A percentile compares a stretch with the other conserved stretches of the same genome.
These are phyloP conservation scores for Beroe ovata DNA, from an alignment of 37 sponge, comb jelly and placozoan genomes.

Conservation along the genomic window DNA sequence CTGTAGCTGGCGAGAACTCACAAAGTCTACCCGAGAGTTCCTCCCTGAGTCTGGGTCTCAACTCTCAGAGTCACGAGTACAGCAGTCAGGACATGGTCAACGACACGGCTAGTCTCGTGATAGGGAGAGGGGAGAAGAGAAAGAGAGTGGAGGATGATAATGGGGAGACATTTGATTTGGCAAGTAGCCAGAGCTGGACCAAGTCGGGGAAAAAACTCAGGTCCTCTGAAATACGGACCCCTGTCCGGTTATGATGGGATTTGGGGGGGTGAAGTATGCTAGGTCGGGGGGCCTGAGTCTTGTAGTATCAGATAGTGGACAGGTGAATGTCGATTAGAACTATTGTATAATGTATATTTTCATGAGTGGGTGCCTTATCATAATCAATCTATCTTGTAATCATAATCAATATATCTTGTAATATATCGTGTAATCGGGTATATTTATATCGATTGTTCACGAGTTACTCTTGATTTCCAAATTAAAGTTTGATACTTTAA, in stretches of 20 bases:
- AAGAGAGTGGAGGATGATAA: conserved; percentile 1
- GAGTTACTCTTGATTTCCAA: too few relatives aligned
- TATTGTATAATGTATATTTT: too few relatives aligned
- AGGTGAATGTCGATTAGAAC: too few relatives aligned
- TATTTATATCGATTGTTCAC: too few relatives aligned
- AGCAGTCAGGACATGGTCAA: background rate
- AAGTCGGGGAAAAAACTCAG: background rate
- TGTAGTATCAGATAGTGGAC: too few relatives aligned
- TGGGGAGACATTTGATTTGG: conserved; percentile 25
- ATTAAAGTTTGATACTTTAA: too few relatives aligned
- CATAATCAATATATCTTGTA: too few relatives aligned
- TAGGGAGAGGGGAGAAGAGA: conserved; percentile 13
- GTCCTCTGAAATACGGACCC: conserved; percentile 41
- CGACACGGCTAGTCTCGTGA: background rate
- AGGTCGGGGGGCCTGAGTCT: too few relatives aligned
- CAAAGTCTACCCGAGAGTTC: conserved; percentile 1
- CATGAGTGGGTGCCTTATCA: too few relatives aligned
- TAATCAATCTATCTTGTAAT: too few relatives aligned
- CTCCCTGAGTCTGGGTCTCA: background rate
- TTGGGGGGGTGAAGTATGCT: too few relatives aligned
- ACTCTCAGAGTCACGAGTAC: background rate
- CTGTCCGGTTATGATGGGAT: conserved; percentile 1
- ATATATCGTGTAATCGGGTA: too few relatives aligned
- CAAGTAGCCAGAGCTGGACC: conserved; percentile 56
- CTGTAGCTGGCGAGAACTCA: background rate